These are phyloP conservation scores for Zaprionus ghesquierei DNA, from an alignment of 1,140 invertebrate genomes.

Conservation along the genomic window DNA sequence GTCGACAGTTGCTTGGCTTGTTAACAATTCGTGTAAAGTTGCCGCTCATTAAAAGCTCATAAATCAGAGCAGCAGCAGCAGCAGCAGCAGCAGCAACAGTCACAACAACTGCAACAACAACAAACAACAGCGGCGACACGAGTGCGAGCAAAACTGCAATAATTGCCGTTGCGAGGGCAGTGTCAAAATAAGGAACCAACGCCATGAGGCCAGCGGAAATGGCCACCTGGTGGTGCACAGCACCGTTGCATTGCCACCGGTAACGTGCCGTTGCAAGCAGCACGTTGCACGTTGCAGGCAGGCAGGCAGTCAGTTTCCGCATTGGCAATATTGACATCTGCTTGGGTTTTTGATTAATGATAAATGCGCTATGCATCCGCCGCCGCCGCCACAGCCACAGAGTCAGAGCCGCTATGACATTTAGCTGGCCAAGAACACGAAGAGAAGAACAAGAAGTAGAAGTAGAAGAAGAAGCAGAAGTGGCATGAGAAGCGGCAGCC, in stretches of 20 bases:
- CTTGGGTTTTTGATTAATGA: slow-evolving; percentile 74
- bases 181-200: slow-evolving; percentile 63
- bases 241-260: slow-evolving; percentile 11
- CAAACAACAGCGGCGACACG: background rate
- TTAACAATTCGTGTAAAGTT: slow-evolving; percentile 79
- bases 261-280: background rate
- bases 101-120: slow-evolving; percentile 10
- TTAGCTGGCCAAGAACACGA: slow-evolving; percentile 39
- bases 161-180: slow-evolving; percentile 65
- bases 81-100: slow-evolving; percentile 7
- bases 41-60: slow-evolving; percentile 80
- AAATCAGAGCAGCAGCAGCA: slow-evolving; percentile 58
- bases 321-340: slow-evolving; percentile 65
- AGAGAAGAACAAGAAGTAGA: background rate
- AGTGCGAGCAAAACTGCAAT: slow-evolving; percentile 28
- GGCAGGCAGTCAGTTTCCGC: slow-evolving; percentile 53
- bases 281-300: background rate
- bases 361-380: slow-evolving; percentile 69
- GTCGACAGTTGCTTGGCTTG: slow-evolving; percentile 44
- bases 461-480: background rate
- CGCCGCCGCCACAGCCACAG: slow-evolving; percentile 14
- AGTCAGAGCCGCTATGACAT: slow-evolving; percentile 61
- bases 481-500: slow-evolving; percentile 1
- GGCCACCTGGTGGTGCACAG: slow-evolving; percentile 49
- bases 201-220: slow-evolving; percentile 53